Evolutionary conservation across 2,113 vertebrate species (phyloP), one percentile per base, ranked within the genome.

Genomic region (Bubalus kerabau): DNA sequence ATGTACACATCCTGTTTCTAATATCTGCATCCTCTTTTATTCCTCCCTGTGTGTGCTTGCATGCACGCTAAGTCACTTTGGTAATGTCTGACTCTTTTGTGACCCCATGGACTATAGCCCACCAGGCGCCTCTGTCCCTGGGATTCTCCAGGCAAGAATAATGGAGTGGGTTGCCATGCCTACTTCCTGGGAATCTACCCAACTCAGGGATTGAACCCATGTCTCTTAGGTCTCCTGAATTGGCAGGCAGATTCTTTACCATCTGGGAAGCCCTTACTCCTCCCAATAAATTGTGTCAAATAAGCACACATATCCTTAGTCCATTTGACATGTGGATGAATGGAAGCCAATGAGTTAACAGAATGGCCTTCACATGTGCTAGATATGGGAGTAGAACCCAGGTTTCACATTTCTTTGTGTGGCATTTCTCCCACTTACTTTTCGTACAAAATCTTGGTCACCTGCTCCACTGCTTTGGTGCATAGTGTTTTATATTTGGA

Each of bases 71-170:
- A 40, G 36, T 74, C 19, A 40, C 67, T 36, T 3, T 0, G 0
- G 67, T 40, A 6, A 0, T 13, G 36, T 24, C 67, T 74, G 36
- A 24, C 67, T 13, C 67, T 74, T 71, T 40, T 6, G 67, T 74
- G 67, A 40, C n/a, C 67, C 67, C 10, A 12, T 40, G 19, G 67
- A 36, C n/a, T 71, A 3, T 6, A 40, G n/a, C n/a, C 67, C 19
- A 23, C 19, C 67, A 13, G n/a, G n/a, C 0, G 0, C 36, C 67
- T 74, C 21, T 23, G 36, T 24, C 67, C 21, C 12, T 0, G 5
- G 36, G 19, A 74, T 40, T 74, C 5, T 40, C 36, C 67, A 40
- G 36, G 21, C 5, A 74, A 74, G 36, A 40, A 24, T 1, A 23
- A 5, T 7, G 21, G 36, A 74, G 36, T 23, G 36, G 36, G 9